Evolutionary conservation across 2,797 vertebrate genomes (phyloP).

Genomic region (Selene dorsalis): DNA sequence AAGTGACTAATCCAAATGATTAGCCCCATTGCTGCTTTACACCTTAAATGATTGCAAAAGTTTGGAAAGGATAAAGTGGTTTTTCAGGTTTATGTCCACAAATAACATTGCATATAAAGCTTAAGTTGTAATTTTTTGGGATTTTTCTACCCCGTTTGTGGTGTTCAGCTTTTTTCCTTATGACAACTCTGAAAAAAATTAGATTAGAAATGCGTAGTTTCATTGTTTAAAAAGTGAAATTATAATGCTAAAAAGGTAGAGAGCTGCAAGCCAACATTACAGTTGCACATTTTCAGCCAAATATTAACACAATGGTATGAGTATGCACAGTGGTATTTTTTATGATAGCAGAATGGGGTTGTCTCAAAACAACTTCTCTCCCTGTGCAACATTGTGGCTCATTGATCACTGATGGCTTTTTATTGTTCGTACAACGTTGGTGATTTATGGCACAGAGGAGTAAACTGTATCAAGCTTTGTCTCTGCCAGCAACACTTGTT

Average conservation of each 20-base stretch:
- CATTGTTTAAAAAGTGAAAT: neutral
- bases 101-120: neutral
- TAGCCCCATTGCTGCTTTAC: neutral
- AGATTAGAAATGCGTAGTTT: neutral
- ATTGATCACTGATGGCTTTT: neutral
- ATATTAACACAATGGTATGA: neutral
- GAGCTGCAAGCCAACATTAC: neutral
- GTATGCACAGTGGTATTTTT: neutral
- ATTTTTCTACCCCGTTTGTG: too few relatives aligned
- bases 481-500: neutral
- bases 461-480: neutral
- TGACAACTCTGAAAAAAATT: neutral
- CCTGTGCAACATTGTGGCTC: neutral
- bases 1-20: neutral
- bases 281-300: neutral
- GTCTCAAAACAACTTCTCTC: neutral
- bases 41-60: conserved; percentile 1
- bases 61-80: conserved; percentile 6
- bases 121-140: too few relatives aligned
- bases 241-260: neutral
- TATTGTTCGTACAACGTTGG: conserved; percentile 1
- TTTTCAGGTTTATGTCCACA: neutral
- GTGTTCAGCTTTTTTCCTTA: neutral
- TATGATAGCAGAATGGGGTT: neutral
- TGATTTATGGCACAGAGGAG: neutral